Base-by-base conservation (phyloP, 2,888 invertebrate species). In the Tenthredo livida region DNA sequence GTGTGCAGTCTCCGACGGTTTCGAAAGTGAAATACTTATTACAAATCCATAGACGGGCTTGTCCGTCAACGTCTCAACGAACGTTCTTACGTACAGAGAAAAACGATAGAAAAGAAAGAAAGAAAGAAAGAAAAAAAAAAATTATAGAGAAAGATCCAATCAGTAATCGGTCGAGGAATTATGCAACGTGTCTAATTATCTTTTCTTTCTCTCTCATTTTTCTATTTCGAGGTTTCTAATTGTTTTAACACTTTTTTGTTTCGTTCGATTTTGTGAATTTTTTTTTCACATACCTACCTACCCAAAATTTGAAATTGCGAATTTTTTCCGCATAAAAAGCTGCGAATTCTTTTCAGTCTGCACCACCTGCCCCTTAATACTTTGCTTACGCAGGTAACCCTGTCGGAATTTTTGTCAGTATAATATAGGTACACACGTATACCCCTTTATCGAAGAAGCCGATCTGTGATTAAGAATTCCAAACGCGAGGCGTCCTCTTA, bases 401-500 rank as follows among this genome's bases (percentile, higher is more conserved):
- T 54, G 54, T 61, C 3, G 61, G 61, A 61, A 61, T 61, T 61
- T 61, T 67, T 17, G 33, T 67, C 15, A 6, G 33, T 33, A 33
- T 33, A 6, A 43, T 43, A 40, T 25, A 43, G 43, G 21, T 73
- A 43, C 10, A 15, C 40, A 40, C 40, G 29, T 40, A n/a, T 43
- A n/a, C 21, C 21, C 9, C 72, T 43, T 73, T 80, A 80, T 80
- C 80, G 61, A 80, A 10, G 29, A 50, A 33, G 21, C 58, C 80
- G 61, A 80, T 80, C 80, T 80, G 58, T 61, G 80, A 80, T 80
- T 80, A 61, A 40, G 80, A 61, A 80, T 80, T 80, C 80, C 58
- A 80, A 80, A 80, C 80, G 80, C 61, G 61, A 80, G 29, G n/a
- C 61, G 40, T 77, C 77, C 77, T 17, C 54, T n/a, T 25, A 75